Evolutionary conservation across 2,797 vertebrate species (phyloP).

Genomic region (Chiroxiphia lanceolata): DNA sequence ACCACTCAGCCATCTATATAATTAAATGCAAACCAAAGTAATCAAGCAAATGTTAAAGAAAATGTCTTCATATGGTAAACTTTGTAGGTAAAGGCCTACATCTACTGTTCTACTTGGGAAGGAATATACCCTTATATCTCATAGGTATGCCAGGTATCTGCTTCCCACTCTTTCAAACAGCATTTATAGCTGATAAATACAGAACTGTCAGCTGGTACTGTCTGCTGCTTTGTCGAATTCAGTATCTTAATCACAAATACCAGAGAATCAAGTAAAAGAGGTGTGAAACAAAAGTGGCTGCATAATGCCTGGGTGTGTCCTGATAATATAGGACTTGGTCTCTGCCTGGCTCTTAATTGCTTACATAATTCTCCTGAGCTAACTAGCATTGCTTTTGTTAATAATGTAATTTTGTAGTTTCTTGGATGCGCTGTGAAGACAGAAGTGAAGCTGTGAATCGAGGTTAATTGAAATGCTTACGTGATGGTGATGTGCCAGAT

Average conservation of each 20-base stretch:
- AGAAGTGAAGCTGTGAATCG: not conserved
- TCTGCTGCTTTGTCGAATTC: not conserved
- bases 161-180: not conserved
- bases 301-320: not conserved
- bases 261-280: not conserved
- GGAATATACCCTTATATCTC: not conserved
- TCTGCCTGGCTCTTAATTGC: not conserved
- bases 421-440: not conserved
- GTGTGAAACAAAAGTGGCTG: not conserved
- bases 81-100: not conserved
- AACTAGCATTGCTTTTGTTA: not conserved
- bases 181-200: not conserved
- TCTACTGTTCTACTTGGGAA: not conserved
- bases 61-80: not conserved
- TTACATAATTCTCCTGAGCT: constrained; percentile 2
- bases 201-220: not conserved
- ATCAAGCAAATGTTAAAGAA: constrained; percentile 32
- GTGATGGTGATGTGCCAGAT: not conserved
- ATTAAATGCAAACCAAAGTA: constrained; percentile 42
- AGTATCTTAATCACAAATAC: not conserved
- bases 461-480: constrained; percentile 30
- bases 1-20: constrained; percentile 13
- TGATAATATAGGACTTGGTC: not conserved
- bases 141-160: not conserved
- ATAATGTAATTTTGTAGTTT: not conserved